Percentiles rank a stretch among this genome's conserved stretches.
phyloP scores from a whole-genome alignment of 1,140 invertebrate genomes.

The Brachionus koreanus region DNA sequence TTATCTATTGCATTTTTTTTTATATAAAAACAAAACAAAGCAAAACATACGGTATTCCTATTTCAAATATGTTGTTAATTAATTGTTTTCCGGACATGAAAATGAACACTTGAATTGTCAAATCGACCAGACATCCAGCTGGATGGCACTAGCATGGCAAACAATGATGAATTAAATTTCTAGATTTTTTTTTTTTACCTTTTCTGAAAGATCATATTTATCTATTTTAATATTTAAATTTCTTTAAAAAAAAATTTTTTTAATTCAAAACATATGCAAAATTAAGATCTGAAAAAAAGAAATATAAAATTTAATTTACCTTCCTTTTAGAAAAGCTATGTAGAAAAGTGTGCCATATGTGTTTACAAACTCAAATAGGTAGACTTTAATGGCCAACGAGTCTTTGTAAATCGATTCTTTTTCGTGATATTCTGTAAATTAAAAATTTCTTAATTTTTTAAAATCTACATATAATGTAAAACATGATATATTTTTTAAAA shows the following conservation, averaged over 20 bases:
- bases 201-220: neutral
- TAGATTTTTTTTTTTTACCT: neutral
- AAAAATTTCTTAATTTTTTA: no score
- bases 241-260: no score
- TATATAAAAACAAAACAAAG: neutral
- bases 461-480: no score
- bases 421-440: conserved; percentile 70
- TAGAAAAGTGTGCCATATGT: conserved; percentile 92
- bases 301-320: conserved; percentile 18
- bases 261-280: no score
- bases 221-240: neutral
- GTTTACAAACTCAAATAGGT: conserved; percentile 93
- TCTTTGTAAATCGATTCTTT: conserved; percentile 92
- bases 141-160: neutral
- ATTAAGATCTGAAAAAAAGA: no score
- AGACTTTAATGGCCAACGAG: conserved; percentile 92
- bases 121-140: conserved; percentile 26
- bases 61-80: neutral
- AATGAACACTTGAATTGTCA: conserved; percentile 36
- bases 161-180: neutral
- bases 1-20: neutral
- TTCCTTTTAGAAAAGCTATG: conserved; percentile 86
- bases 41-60: neutral
- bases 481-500: no score
- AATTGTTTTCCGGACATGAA: conserved; percentile 38